Conservation (phyloP, 2,113 vertebrate genomes). For the Scytalopus superciliaris region DNA sequence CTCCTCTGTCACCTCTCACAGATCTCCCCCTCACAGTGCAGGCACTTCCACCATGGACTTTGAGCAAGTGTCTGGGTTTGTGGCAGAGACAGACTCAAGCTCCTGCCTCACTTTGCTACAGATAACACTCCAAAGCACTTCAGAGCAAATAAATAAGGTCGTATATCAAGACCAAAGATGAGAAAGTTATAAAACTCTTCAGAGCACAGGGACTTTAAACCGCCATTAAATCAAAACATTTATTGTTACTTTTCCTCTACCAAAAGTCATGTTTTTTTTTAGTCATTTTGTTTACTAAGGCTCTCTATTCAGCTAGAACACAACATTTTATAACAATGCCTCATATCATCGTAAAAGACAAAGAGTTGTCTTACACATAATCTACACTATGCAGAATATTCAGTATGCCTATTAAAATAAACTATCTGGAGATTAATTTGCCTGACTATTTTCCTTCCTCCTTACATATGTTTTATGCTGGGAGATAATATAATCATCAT, state of each 20-base stretch:
- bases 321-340: neutral
- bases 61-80: neutral
- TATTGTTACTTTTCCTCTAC: neutral
- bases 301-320: neutral
- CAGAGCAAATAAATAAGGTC: neutral
- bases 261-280: neutral
- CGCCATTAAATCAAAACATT: neutral
- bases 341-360: neutral
- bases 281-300: neutral
- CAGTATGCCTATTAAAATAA: neutral
- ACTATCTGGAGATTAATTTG: neutral
- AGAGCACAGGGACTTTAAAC: neutral
- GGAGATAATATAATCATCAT: neutral
- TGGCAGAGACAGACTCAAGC: neutral
- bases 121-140: neutral
- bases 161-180: neutral
- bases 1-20: neutral
- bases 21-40: fast-evolving
- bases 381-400: neutral
- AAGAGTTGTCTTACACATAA: neutral
- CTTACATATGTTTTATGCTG: neutral
- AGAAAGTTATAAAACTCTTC: neutral
- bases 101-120: neutral
- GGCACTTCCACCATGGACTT: neutral
- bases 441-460: neutral